Conservation (phyloP, 2,797 vertebrate genomes). For the Melanotaenia trifasciata region DNA sequence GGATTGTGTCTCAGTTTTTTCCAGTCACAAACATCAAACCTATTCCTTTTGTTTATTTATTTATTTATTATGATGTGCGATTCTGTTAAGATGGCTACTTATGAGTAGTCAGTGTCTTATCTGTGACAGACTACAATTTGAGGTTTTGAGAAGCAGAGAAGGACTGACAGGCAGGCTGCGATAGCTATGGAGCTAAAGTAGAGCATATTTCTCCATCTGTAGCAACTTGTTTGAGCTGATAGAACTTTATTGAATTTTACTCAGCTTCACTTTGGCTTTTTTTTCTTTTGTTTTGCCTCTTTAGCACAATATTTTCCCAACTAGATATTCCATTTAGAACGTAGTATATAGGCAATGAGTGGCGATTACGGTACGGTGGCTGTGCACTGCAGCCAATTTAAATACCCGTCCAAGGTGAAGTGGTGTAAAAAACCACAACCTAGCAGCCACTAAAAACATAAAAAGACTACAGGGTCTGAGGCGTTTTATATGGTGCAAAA, state of each 20-base stretch:
- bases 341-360: not conserved
- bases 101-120: not conserved
- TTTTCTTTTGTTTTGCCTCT: too few relatives aligned
- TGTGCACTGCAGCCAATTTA: not conserved
- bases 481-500: not conserved
- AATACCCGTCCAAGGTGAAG: not conserved
- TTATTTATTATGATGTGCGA: not conserved
- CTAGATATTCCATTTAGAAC: not conserved
- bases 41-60: too few relatives aligned
- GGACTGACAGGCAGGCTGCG: not conserved
- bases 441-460: not conserved
- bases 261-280: too few relatives aligned
- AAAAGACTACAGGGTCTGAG: not conserved
- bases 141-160: not conserved
- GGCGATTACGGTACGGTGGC: not conserved
- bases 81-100: not conserved
- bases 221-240: too few relatives aligned
- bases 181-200: not conserved
- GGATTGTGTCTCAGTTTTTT: not conserved
- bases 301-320: not conserved
- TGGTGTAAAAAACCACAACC: not conserved
- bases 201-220: not conserved
- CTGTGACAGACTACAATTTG: not conserved
- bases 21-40: not conserved
- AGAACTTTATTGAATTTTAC: too few relatives aligned